These are phyloP conservation scores for Crotophaga sulcirostris DNA, from an alignment of 2,113 vertebrate species.

Conservation along the genomic window DNA sequence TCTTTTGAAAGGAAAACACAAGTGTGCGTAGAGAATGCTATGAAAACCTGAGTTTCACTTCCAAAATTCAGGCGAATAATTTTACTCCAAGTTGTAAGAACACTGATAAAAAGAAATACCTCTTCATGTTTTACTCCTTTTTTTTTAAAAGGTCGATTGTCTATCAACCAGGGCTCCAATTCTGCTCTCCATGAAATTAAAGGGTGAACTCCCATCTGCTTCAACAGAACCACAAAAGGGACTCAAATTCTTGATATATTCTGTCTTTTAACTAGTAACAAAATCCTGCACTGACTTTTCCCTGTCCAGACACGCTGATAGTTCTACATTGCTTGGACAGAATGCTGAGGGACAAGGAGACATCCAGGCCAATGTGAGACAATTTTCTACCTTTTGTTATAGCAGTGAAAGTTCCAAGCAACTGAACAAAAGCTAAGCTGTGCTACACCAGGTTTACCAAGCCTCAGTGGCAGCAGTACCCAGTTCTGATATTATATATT, in stretches of 20 bases:
- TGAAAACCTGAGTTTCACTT: not conserved
- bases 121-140: not conserved
- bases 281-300: not conserved
- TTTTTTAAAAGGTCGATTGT: not conserved
- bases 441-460: not conserved
- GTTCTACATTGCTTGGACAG: not conserved
- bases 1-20: not conserved
- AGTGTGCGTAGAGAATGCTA: not conserved
- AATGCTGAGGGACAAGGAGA: not conserved
- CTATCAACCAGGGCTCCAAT: accelerated
- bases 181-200: not conserved
- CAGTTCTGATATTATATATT: not conserved
- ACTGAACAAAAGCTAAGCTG: not conserved
- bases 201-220: not conserved
- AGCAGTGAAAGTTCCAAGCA: not conserved
- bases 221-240: not conserved
- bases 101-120: not conserved
- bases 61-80: not conserved
- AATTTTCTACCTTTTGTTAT: not conserved
- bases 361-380: not conserved
- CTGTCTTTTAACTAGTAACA: not conserved
- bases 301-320: not conserved
- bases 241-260: accelerated
- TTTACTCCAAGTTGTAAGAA: not conserved
- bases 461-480: not conserved